phyloP scores from a whole-genome alignment of 2,113 vertebrate genomes.

The Galbula dea region DNA sequence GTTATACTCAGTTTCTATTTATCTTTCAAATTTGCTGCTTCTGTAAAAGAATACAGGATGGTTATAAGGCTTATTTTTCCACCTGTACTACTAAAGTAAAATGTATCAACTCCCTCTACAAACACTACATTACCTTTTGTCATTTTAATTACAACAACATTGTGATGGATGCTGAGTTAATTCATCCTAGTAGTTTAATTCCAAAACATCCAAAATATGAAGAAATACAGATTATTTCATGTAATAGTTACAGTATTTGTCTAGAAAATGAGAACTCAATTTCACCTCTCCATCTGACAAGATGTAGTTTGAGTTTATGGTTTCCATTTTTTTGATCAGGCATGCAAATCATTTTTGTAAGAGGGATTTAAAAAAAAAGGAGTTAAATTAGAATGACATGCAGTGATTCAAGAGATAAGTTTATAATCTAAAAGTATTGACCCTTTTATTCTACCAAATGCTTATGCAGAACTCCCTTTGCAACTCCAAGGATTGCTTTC shows the following conservation, averaged over 20 bases:
- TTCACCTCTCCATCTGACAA: not conserved
- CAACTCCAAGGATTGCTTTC: not conserved
- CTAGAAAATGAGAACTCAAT: not conserved
- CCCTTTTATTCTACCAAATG: not conserved
- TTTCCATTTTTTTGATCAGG: not conserved
- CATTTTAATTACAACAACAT: not conserved
- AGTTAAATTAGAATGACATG: not conserved
- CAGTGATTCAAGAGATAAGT: not conserved
- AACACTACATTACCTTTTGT: not conserved
- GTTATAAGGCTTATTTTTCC: not conserved
- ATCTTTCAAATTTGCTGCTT: not conserved
- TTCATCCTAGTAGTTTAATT: not conserved
- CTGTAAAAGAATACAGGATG: not conserved
- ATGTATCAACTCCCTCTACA: not conserved
- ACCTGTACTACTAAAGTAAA: not conserved
- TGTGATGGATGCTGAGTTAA: not conserved
- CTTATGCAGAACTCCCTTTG: not conserved
- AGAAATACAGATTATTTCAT: not conserved
- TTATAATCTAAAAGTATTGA: not conserved
- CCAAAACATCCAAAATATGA: not conserved
- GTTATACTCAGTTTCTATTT: not conserved
- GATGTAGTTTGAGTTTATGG: not conserved
- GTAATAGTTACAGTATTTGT: not conserved
- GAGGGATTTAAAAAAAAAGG: not conserved
- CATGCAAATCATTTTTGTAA: not conserved